phyloP scores from a whole-genome alignment of 2,888 invertebrate species.

The Leptopterna dolabrata region DNA sequence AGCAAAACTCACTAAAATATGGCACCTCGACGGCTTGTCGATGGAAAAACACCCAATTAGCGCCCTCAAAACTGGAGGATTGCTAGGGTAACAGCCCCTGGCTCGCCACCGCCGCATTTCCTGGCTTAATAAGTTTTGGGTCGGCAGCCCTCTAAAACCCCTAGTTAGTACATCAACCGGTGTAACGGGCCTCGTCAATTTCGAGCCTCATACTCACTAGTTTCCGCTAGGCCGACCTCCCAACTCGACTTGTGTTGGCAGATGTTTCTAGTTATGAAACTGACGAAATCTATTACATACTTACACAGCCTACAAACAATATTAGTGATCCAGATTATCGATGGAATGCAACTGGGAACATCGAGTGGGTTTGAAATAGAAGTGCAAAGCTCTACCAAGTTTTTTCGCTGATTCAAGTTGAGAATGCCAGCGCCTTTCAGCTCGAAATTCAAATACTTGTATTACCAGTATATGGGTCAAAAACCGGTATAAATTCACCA shows the following conservation, averaged over 20 bases:
- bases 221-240: neutral
- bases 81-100: neutral
- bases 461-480: no score
- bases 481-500: no score
- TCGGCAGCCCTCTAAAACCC: conserved; percentile 20
- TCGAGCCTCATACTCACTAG: neutral
- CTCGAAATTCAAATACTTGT: no score
- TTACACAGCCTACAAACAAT: no score
- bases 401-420: no score
- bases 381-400: no score
- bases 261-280: neutral
- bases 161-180: conserved; percentile 24
- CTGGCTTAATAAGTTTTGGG: conserved; percentile 22
- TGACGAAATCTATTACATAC: neutral
- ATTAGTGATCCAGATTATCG: no score
- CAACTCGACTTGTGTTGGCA: neutral
- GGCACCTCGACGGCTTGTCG: neutral
- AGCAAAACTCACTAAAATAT: neutral
- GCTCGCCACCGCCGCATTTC: neutral
- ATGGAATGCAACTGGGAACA: no score
- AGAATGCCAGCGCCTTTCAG: no score
- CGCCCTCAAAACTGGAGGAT: neutral
- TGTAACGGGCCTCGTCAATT: neutral
- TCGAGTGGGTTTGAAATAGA: no score
- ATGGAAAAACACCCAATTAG: conserved; percentile 7